Evolutionary conservation across 1,140 invertebrate genomes (phyloP).

Genomic region (Eupeodes corollae): DNA sequence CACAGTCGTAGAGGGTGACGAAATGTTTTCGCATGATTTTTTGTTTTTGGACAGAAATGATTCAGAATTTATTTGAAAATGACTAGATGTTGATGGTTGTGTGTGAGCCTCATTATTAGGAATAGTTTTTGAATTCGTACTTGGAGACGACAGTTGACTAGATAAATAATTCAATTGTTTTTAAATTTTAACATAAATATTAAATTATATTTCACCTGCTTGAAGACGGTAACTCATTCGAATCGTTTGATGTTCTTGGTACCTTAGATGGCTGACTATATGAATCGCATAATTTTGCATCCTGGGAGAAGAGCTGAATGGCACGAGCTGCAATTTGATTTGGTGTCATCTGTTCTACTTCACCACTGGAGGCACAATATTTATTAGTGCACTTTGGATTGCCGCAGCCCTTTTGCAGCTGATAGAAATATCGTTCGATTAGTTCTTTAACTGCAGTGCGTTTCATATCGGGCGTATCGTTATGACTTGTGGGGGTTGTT

Average conservation of each 20-base stretch:
- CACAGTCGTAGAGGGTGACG: conserved; percentile 13
- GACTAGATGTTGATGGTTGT: too few species aligned
- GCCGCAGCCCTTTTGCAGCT: conserved; percentile 82
- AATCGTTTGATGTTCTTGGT: conserved; percentile 1
- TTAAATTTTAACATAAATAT: too few species aligned
- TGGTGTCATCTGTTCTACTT: conserved; percentile 65
- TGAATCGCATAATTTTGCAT: conserved; percentile 70
- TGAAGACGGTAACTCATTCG: conserved; percentile 7
- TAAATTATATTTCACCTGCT: conserved; percentile 3
- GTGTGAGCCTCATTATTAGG: too few species aligned
- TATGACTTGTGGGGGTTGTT: conserved; percentile 24
- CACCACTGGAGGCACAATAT: conserved; percentile 78
- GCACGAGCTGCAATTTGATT: conserved; percentile 83
- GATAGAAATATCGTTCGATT: conserved; percentile 86
- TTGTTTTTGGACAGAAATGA: too few species aligned
- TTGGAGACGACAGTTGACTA: too few species aligned
- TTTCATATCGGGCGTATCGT: conserved; percentile 64
- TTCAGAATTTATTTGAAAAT: too few species aligned
- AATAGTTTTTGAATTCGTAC: too few species aligned
- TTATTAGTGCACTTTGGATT: conserved; percentile 72
- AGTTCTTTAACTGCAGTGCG: conserved; percentile 74
- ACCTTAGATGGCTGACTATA: conserved; percentile 55
- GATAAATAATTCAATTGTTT: too few species aligned
- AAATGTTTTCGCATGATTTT: too few species aligned
- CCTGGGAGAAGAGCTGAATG: conserved; percentile 71